These are phyloP conservation scores for Syrista parreyssii DNA, from an alignment of 2,888 invertebrate species.

Conservation along the genomic window DNA sequence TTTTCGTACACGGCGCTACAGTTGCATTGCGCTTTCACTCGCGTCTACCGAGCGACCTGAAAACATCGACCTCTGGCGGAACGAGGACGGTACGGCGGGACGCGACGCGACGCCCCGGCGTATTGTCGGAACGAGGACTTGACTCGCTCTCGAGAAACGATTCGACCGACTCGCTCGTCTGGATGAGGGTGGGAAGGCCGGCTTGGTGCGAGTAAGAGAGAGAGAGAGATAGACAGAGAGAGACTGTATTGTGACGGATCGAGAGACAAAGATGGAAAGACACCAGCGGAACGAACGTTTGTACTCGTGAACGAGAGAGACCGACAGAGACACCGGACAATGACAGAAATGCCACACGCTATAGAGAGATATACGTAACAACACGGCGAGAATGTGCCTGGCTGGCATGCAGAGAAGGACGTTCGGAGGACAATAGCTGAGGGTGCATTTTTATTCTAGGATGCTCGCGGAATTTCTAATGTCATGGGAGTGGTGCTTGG, in stretches of 20 bases:
- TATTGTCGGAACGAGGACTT: constrained; percentile 7
- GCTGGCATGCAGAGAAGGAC: constrained; percentile 40
- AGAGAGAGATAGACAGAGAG: constrained; percentile 16
- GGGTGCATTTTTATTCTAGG: constrained; percentile 53
- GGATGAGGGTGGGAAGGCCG: neutral
- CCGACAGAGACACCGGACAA: constrained; percentile 13
- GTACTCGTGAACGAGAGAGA: constrained; percentile 17
- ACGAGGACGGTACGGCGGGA: constrained; percentile 2
- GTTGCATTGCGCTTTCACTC: constrained; percentile 53
- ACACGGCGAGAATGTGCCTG: constrained; percentile 37
- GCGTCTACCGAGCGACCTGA: constrained; percentile 47
- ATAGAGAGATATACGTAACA: constrained; percentile 5
- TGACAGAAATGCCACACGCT: constrained; percentile 14
- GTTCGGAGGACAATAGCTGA: constrained; percentile 46
- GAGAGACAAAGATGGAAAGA: constrained; percentile 3
- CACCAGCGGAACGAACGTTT: constrained; percentile 4
- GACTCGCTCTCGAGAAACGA: neutral
- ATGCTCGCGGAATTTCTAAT: constrained; percentile 48
- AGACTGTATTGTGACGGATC: constrained; percentile 11
- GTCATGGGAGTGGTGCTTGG: constrained; percentile 43
- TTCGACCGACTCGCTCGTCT: constrained; percentile 3
- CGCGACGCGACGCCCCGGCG: constrained; percentile 14
- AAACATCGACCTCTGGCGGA: constrained; percentile 35
- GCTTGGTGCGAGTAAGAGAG: constrained; percentile 14
- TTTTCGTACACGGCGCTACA: constrained; percentile 29